Conservation (phyloP, 2,888 invertebrate species). For the Orgyia antiqua region DNA sequence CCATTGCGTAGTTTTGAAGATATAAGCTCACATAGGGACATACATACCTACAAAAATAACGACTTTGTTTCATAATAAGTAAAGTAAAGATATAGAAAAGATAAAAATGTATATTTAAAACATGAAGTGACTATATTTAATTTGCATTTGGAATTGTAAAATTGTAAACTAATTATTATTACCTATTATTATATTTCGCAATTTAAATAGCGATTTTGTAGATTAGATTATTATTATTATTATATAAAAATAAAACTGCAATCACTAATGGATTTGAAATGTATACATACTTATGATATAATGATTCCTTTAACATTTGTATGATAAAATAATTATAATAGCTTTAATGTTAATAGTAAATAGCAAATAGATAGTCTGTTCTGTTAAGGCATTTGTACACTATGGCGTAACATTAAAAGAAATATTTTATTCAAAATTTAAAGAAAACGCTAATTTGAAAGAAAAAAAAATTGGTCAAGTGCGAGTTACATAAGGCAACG, state of each 20-base stretch:
- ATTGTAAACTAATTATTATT: slow-evolving; percentile 34
- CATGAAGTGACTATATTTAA: no score
- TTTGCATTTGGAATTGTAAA: slow-evolving; percentile 58
- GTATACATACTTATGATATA: slow-evolving; percentile 39
- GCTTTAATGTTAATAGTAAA: slow-evolving; percentile 39
- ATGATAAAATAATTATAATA: slow-evolving; percentile 48
- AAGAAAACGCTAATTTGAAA: no score
- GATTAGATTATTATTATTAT: slow-evolving; percentile 15
- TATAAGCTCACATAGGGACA: no score
- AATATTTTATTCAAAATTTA: no score
- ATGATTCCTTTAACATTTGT: slow-evolving; percentile 36
- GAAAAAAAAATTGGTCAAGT: no score
- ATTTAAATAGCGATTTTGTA: slow-evolving; percentile 41
- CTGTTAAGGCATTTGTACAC: slow-evolving; percentile 10
- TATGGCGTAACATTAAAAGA: slow-evolving; percentile 11
- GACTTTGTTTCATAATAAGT: no score
- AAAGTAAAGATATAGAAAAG: no score
- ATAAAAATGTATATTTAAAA: no score
- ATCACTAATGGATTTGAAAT: slow-evolving; percentile 74
- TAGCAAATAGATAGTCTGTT: slow-evolving; percentile 16
- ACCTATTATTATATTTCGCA: slow-evolving; percentile 41
- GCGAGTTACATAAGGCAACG: no score
- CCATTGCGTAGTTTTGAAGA: no score
- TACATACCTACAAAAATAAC: no score
- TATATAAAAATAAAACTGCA: slow-evolving; percentile 56